Evolutionary conservation across 2,888 invertebrate genomes (phyloP).

Genomic region (Caenorhabditis uteleia): DNA sequence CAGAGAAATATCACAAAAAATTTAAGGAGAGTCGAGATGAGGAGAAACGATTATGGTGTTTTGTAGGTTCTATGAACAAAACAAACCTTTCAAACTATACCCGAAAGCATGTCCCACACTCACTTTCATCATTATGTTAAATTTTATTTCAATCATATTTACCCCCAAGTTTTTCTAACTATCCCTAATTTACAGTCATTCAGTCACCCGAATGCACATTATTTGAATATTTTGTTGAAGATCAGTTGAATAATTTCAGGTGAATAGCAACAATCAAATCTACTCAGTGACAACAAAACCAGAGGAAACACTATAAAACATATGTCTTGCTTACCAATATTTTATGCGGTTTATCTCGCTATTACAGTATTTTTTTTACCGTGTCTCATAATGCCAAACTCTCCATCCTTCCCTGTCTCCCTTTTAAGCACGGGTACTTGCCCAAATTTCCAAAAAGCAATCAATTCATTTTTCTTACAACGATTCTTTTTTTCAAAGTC

Average conservation of each 20-base stretch:
- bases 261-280: conserved; percentile 12
- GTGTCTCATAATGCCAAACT: conserved; percentile 5
- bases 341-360: no score
- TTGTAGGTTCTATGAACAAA: conserved; percentile 1
- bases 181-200: no score
- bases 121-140: no score
- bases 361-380: background rate
- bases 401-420: conserved; percentile 2
- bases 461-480: background rate
- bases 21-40: background rate
- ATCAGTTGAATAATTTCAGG: no score
- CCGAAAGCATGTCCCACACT: no score
- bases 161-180: no score
- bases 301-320: conserved; percentile 1
- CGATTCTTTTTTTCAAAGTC: background rate
- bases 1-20: background rate
- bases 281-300: conserved; percentile 23
- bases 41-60: background rate
- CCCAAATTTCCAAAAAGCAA: background rate
- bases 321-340: background rate
- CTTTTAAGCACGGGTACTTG: background rate
- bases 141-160: no score
- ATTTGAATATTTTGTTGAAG: no score
- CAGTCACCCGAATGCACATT: no score
- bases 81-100: no score